Conservation (phyloP, 1,140 invertebrate species). For the Orchestia grillus region DNA sequence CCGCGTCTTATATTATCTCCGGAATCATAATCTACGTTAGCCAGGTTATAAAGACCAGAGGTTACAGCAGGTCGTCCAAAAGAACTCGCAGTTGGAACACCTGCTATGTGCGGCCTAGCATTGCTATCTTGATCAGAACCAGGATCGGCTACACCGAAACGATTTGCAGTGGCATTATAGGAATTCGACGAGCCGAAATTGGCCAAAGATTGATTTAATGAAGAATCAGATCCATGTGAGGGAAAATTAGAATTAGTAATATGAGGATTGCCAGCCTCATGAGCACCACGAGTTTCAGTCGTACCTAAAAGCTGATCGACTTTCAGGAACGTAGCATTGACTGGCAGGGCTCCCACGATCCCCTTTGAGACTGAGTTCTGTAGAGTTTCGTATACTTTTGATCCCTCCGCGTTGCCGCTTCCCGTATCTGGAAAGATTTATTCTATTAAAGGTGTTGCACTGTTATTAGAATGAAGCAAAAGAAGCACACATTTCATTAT, state of each 20-base stretch:
- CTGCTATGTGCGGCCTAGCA: background rate
- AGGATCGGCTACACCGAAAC: background rate
- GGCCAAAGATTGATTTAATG: background rate
- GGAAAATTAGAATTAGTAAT: background rate
- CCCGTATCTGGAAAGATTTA: background rate
- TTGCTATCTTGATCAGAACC: background rate
- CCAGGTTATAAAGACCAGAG: slow-evolving; percentile 13
- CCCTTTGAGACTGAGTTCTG: slow-evolving; percentile 80
- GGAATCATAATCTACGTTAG: background rate
- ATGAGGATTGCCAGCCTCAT: background rate
- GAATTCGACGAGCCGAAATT: background rate
- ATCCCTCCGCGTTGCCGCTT: slow-evolving; percentile 68
- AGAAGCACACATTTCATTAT: too few relatives aligned
- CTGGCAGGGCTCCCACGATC: slow-evolving; percentile 80
- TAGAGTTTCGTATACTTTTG: slow-evolving; percentile 76
- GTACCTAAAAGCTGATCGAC: slow-evolving; percentile 62
- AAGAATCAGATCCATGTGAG: background rate
- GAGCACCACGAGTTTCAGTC: background rate
- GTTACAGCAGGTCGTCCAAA: background rate
- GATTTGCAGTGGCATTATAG: background rate
- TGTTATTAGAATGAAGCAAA: too few relatives aligned
- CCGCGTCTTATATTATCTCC: background rate
- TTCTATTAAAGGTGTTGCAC: too few relatives aligned
- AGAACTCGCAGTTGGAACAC: background rate
- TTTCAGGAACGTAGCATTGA: slow-evolving; percentile 76